These are phyloP conservation scores for Struthio camelus DNA, from an alignment of 2,113 vertebrate genomes.

Conservation along the genomic window DNA sequence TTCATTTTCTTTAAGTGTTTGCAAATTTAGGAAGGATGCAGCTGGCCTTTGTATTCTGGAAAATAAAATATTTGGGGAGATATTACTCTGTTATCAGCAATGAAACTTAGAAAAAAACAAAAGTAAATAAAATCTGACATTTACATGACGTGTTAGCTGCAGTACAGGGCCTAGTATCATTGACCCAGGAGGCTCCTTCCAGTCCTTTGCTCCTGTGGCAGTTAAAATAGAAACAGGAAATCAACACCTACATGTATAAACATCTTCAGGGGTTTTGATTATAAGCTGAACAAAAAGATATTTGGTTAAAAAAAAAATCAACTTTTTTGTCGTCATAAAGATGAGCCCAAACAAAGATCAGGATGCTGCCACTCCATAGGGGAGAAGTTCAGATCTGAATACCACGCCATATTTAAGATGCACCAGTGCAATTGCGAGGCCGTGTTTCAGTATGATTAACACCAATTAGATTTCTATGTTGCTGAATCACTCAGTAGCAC, in stretches of 20 bases:
- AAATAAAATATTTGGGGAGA: background rate
- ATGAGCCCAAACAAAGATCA: background rate
- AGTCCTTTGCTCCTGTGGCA: background rate
- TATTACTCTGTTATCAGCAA: background rate
- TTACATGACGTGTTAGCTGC: background rate
- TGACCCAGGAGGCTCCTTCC: background rate
- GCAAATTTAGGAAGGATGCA: constrained; percentile 21
- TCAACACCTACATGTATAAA: background rate
- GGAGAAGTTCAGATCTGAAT: background rate
- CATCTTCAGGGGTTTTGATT: background rate
- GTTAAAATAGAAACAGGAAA: background rate
- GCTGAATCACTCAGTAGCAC: too few relatives aligned
- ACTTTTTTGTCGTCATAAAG: background rate
- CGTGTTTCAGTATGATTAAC: too few relatives aligned
- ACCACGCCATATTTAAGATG: background rate
- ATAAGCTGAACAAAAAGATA: background rate
- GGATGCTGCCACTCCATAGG: background rate
- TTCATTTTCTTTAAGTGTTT: constrained; percentile 38
- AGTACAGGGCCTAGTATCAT: background rate
- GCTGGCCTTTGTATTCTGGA: background rate
- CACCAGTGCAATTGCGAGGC: background rate
- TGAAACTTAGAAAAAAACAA: background rate
- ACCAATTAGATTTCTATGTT: too few relatives aligned
- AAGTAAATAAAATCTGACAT: background rate
- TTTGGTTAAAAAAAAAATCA: background rate